Base-by-base conservation (phyloP, 2,888 invertebrate genomes). In the Chrysodeixis includens region DNA sequence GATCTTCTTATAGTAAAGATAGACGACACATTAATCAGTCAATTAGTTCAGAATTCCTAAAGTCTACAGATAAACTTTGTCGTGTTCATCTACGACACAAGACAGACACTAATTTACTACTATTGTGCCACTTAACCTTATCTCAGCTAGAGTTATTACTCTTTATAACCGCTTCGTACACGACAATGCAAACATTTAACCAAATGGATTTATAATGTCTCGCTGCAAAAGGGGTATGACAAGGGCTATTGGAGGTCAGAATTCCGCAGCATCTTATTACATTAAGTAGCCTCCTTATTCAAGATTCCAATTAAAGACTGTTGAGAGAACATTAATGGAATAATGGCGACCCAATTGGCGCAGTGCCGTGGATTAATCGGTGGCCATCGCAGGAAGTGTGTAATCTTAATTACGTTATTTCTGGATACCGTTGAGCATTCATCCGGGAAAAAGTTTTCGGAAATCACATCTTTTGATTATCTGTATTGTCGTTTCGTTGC, bases 61-160 rank as follows among this genome's bases (percentile, higher is more conserved):
- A 40, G 40, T 40, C 40, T 40, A 40, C 40, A 53, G 55, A 51
- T 40, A 35, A 57, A 61, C 54, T 61, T 51, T 26, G 57, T 22
- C 16, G 18, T 61, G 66, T 71, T 68, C 66, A 68, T 66, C 64
- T 40, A n/a, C n/a, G 14, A 5, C 40, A 22, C 56, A 70, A 63
- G 57, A 69, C 63, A 54, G 51, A 72, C 71, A 81, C 69, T 75
- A 81, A 78, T 86, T 85, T 82, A 84, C 80, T 77, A 83, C 73
- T 67, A 79, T 82, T 82, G 82, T 75, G 71, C 83, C 76, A 86
- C 85, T 84, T 85, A 82, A 79, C 75, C 77, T 83, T 86, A 86
- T 85, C 83, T 83, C 66, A 55, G 67, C 69, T 71, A 56, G 67
- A 76, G 76, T 74, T 76, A 82, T 84, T 80, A 76, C 67, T 76